phyloP scores from a whole-genome alignment of 1,140 invertebrate species.

The Pteromalus puparum region DNA sequence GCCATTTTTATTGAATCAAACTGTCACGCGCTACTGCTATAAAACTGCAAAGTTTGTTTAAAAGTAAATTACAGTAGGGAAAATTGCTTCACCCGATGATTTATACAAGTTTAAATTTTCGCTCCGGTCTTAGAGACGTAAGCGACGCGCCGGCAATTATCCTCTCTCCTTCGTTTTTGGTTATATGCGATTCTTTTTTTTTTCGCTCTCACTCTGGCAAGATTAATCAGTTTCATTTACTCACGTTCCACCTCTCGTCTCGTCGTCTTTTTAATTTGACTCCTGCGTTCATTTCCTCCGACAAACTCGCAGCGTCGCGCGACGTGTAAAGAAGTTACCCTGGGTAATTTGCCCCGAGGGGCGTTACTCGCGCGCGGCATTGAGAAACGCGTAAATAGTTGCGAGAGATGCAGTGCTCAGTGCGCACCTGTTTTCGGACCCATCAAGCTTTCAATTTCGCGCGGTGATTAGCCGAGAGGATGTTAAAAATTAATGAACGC shows the following conservation, averaged over 20 bases:
- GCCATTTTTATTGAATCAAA: constrained; percentile 9
- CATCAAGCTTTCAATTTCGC: constrained; percentile 47
- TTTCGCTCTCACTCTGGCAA: neutral
- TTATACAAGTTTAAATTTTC: neutral
- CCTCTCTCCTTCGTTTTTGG: neutral
- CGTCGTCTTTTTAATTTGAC: constrained; percentile 9
- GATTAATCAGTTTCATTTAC: constrained; percentile 27
- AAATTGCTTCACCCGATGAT: neutral
- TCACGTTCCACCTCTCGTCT: neutral
- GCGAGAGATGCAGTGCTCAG: neutral
- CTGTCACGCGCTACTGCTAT: neutral
- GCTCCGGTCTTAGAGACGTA: neutral
- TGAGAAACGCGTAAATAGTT: constrained; percentile 59
- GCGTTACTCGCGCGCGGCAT: constrained; percentile 54
- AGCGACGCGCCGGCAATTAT: neutral
- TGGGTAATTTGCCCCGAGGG: constrained; percentile 59
- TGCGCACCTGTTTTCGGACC: constrained; percentile 36
- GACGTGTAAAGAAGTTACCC: constrained; percentile 44
- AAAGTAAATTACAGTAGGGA: constrained; percentile 8
- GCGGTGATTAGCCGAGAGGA: constrained; percentile 25
- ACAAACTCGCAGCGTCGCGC: neutral
- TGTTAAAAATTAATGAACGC: constrained; percentile 41
- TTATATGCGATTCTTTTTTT: neutral
- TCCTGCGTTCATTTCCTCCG: constrained; percentile 2
- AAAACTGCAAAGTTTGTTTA: neutral